Conservation (phyloP, 2,888 invertebrate species). For the Cancer borealis region DNA sequence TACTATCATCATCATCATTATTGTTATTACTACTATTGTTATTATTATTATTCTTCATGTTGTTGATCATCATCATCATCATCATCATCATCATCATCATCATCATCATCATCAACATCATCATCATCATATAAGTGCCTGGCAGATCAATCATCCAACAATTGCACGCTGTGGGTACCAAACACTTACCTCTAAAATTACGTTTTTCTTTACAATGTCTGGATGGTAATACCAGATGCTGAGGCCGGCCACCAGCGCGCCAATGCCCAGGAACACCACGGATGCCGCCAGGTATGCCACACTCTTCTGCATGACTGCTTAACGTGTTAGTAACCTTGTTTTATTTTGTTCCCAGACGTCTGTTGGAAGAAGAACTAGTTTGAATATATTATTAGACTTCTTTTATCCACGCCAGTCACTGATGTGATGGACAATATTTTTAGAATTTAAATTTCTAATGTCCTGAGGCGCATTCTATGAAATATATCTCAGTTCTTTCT, state of each 20-base stretch:
- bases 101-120: too few species aligned
- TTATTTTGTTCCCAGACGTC: neutral
- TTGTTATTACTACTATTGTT: too few species aligned
- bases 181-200: neutral
- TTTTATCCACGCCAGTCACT: neutral
- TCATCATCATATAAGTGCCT: too few species aligned
- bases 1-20: too few species aligned
- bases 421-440: neutral
- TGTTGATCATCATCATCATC: neutral
- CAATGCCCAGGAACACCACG: slow-evolving; percentile 62
- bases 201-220: neutral
- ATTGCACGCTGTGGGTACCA: too few species aligned
- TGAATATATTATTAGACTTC: neutral
- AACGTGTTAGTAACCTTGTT: neutral
- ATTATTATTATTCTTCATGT: too few species aligned
- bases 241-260: slow-evolving; percentile 56
- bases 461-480: neutral
- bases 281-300: slow-evolving; percentile 59
- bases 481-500: neutral
- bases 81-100: neutral
- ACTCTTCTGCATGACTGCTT: slow-evolving; percentile 58
- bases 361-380: neutral
- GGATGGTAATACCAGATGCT: slow-evolving; percentile 50
- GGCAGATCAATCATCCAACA: too few species aligned
- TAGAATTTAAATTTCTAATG: neutral